A percentile compares a stretch with the other conserved stretches of the same genome.
These are phyloP conservation scores for Leucophenga maculata DNA, from an alignment of 2,888 invertebrate species.

Conservation along the genomic window DNA sequence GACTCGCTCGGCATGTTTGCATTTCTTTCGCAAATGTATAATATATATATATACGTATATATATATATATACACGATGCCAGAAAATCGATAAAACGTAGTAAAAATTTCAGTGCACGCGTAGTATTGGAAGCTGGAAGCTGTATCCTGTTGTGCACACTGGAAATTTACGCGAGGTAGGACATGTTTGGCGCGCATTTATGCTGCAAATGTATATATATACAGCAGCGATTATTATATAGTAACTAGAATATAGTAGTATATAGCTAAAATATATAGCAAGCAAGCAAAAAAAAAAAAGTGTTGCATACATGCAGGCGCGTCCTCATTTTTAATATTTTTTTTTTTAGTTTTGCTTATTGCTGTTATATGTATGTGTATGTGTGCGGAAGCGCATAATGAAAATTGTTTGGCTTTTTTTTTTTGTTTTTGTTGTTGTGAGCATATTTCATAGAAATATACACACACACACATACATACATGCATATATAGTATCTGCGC, in stretches of 20 bases:
- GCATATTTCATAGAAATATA: slow-evolving; percentile 29
- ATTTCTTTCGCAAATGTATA: not conserved
- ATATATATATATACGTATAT: slow-evolving; percentile 31
- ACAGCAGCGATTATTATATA: no score
- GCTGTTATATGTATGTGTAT: slow-evolving; percentile 29
- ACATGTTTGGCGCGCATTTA: slow-evolving; percentile 68
- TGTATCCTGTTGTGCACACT: slow-evolving; percentile 62
- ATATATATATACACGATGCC: slow-evolving; percentile 4
- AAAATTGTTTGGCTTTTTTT: slow-evolving; percentile 40
- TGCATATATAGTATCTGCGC: slow-evolving; percentile 7
- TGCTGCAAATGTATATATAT: slow-evolving; percentile 29
- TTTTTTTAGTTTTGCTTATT: not conserved
- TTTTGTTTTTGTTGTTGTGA: slow-evolving; percentile 36
- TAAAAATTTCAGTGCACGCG: slow-evolving; percentile 53
- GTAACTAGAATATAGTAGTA: no score
- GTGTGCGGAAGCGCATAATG: slow-evolving; percentile 29
- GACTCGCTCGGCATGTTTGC: no score
- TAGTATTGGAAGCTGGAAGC: slow-evolving; percentile 64
- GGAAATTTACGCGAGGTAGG: slow-evolving; percentile 67
- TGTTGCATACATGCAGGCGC: slow-evolving; percentile 30
- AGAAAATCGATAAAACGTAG: slow-evolving; percentile 64
- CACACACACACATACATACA: slow-evolving; percentile 13
- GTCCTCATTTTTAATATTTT: not conserved
- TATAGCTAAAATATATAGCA: no score
- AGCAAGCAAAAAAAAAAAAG: not conserved